Conservation (phyloP, 2,797 vertebrate species). For the Psittacula echo region DNA sequence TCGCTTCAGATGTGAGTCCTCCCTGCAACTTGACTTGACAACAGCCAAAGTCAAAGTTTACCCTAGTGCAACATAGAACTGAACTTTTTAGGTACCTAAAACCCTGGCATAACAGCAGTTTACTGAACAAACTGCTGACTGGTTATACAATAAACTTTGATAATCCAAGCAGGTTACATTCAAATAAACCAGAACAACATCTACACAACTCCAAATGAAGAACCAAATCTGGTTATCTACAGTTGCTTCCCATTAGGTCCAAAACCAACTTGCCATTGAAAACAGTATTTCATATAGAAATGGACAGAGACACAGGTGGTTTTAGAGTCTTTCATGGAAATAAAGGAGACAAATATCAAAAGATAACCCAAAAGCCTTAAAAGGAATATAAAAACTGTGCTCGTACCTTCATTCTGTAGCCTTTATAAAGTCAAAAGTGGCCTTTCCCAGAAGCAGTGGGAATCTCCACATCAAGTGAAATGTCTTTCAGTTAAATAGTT, state of each 20-base stretch:
- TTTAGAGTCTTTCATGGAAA: neutral
- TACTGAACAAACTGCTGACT: neutral
- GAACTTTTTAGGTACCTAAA: neutral
- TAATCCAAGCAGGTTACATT: neutral
- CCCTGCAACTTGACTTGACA: neutral
- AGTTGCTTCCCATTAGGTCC: neutral
- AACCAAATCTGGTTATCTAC: neutral
- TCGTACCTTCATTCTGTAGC: neutral
- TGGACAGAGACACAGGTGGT: neutral
- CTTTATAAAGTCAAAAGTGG: neutral
- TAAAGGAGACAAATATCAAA: constrained; percentile 1
- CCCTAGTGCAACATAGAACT: neutral
- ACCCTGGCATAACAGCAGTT: neutral
- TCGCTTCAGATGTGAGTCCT: neutral
- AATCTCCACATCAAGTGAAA: neutral
- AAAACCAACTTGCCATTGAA: neutral
- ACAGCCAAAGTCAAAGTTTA: neutral
- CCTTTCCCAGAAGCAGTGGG: neutral
- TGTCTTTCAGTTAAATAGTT: neutral
- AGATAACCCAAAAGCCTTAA: constrained; percentile 46
- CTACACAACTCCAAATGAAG: neutral
- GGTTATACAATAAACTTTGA: neutral
- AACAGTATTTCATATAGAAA: neutral
- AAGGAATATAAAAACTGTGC: constrained; percentile 16
- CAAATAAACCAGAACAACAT: neutral